Evolutionary conservation across 2,888 invertebrate species (phyloP), one percentile per base, ranked within the genome.

Genomic region (Geophilus truncorum): DNA sequence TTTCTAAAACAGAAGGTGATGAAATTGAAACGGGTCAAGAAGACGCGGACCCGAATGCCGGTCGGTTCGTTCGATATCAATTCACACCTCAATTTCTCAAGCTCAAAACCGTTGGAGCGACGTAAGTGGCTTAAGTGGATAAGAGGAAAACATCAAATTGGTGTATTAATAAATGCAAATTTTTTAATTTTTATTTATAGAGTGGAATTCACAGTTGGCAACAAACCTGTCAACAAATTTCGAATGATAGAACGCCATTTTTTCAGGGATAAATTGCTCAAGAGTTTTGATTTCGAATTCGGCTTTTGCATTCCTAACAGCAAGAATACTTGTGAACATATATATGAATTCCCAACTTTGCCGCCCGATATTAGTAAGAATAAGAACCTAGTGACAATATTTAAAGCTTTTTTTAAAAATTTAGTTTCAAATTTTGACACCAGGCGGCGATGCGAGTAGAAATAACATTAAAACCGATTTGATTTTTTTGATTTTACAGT

Each of bases 251-350:
- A 98, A 87, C 92, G 96, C 77, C 98, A 98, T 88, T 98, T 95
- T 89, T 98, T 97, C 88, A 90, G 95, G 81, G 96, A 98, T 85
- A 93, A 92, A 81, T 89, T 97, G 83, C 90, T 98, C 80, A 98
- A 99, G 89, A 97, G 96, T 10, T 98, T 99, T 89, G 98, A 99
- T 87, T 99, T 99, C 90, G 97, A 98, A 88, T 99, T 99, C 90
- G 98, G 98, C 77, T 99, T 97, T 88, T 98, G 98, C 88, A 98
- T 99, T 88, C 98, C 98, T 75, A 94, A 94, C 88, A 98, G 97
- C 82, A 92, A 94, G 86, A 99, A 99, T 87, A 96, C 97, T 12
- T 98, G 98, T 88, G 98, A 99, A 89, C 98, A 98, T 88, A 98
- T 99, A 88, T 99, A 99, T 86, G 97, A 98, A 89, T 98, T 99